These are phyloP conservation scores for Phortica magna DNA, from an alignment of 2,888 invertebrate genomes.

Conservation along the genomic window DNA sequence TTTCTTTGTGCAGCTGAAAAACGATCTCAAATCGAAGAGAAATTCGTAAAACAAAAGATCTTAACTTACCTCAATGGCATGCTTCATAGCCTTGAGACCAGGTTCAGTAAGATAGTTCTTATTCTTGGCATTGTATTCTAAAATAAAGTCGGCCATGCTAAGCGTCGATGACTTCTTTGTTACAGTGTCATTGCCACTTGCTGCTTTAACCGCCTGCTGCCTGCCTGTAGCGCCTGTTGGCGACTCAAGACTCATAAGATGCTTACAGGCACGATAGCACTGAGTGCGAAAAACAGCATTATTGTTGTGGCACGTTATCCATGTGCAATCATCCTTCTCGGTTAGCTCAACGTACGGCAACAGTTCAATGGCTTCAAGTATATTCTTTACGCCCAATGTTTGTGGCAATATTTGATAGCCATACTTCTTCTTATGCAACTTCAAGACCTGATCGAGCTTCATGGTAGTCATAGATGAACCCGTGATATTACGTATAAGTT, in stretches of 20 bases:
- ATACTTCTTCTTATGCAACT: conserved; percentile 77
- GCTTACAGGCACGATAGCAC: conserved; percentile 74
- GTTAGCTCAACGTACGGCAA: conserved; percentile 76
- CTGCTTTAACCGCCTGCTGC: background rate
- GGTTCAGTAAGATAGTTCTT: conserved; percentile 66
- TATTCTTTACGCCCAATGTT: conserved; percentile 72
- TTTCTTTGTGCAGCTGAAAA: conserved; percentile 65
- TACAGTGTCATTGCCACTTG: background rate
- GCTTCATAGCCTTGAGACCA: conserved; percentile 74
- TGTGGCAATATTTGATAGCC: conserved; percentile 77
- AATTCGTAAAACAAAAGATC: background rate
- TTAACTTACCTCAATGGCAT: conserved; percentile 72
- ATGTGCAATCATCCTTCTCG: conserved; percentile 68
- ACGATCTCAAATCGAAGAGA: background rate
- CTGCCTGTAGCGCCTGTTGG: background rate
- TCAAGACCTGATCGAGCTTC: conserved; percentile 74
- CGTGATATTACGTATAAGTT: conserved; percentile 71
- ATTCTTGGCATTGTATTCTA: conserved; percentile 66
- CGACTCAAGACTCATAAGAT: conserved; percentile 52
- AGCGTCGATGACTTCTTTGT: conserved; percentile 37
- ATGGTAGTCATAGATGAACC: conserved; percentile 71
- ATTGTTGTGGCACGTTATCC: conserved; percentile 75
- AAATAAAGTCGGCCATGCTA: conserved; percentile 65
- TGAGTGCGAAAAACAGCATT: conserved; percentile 74
- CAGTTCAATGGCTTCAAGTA: conserved; percentile 68